These are phyloP conservation scores for Netelia inedita DNA, from an alignment of 2,888 invertebrate species.

Conservation along the genomic window DNA sequence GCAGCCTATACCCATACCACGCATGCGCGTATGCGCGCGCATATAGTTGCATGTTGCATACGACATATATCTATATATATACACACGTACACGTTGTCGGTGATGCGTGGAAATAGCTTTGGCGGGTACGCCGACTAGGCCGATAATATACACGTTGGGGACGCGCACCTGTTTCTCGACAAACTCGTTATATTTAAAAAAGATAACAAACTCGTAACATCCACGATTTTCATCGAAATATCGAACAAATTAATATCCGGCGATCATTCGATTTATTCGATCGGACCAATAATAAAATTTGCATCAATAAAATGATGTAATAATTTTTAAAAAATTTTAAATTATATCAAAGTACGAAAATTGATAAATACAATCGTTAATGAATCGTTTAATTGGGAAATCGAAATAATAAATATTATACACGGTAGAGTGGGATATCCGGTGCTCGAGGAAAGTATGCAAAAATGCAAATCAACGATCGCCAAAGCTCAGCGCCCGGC, in stretches of 20 bases:
- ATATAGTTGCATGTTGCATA: conserved; percentile 5
- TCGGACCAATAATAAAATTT: too few relatives aligned
- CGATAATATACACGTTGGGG: conserved; percentile 25
- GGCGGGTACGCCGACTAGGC: background rate
- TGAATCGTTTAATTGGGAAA: background rate
- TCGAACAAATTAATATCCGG: background rate
- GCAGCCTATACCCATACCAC: conserved; percentile 1
- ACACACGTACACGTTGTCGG: background rate
- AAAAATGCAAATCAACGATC: conserved; percentile 22
- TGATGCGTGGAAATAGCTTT: conserved; percentile 36
- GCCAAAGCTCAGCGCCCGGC: background rate
- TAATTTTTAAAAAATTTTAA: background rate
- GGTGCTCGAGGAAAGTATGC: conserved; percentile 14
- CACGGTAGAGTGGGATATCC: background rate
- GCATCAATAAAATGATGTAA: too few relatives aligned
- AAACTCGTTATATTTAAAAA: background rate
- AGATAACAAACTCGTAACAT: background rate
- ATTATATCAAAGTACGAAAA: background rate
- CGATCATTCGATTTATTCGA: too few relatives aligned
- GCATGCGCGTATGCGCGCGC: conserved; percentile 13
- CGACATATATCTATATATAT: background rate
- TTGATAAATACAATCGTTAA: background rate
- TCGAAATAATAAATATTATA: background rate
- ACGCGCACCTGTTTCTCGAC: conserved; percentile 41
- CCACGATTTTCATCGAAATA: background rate